A percentile compares a stretch with the other conserved stretches of the same genome.
These are phyloP conservation scores for Caerostris darwini DNA, from an alignment of 1,140 invertebrate genomes.

Conservation along the genomic window DNA sequence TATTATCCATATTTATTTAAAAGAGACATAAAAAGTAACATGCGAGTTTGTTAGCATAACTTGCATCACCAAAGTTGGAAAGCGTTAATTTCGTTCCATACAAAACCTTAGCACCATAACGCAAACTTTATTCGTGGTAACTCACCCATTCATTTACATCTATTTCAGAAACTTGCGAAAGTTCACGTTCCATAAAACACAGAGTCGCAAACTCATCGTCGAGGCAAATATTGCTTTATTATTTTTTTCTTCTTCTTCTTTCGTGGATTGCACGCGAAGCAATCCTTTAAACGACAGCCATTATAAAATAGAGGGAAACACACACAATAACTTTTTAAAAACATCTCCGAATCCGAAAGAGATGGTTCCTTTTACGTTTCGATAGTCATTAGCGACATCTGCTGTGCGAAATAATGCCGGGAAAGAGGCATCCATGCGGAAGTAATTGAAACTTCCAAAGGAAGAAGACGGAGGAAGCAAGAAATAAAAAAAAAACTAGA, in stretches of 20 bases:
- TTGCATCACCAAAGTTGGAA: too few species aligned
- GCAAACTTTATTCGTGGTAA: neutral
- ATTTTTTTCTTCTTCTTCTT: neutral
- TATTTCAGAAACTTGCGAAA: neutral
- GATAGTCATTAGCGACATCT: conserved; percentile 46
- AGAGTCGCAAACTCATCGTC: neutral
- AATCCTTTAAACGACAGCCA: neutral
- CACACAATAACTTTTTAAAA: neutral
- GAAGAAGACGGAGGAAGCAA: neutral
- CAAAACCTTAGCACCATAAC: too few species aligned
- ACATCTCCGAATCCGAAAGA: neutral
- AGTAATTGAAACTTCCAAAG: conserved; percentile 18
- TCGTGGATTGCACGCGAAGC: neutral
- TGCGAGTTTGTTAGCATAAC: too few species aligned
- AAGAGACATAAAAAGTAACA: too few species aligned
- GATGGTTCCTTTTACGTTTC: neutral
- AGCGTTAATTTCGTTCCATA: too few species aligned
- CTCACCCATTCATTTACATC: neutral
- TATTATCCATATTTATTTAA: too few species aligned
- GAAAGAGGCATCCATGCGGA: neutral
- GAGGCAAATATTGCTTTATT: neutral
- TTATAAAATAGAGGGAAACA: neutral
- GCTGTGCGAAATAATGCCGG: neutral
- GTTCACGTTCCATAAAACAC: neutral
- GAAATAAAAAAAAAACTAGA: too few species aligned